Percentiles rank a stretch among this genome's conserved stretches.
phyloP scores from a whole-genome alignment of 2,888 invertebrate species.

The Theretra japonica region DNA sequence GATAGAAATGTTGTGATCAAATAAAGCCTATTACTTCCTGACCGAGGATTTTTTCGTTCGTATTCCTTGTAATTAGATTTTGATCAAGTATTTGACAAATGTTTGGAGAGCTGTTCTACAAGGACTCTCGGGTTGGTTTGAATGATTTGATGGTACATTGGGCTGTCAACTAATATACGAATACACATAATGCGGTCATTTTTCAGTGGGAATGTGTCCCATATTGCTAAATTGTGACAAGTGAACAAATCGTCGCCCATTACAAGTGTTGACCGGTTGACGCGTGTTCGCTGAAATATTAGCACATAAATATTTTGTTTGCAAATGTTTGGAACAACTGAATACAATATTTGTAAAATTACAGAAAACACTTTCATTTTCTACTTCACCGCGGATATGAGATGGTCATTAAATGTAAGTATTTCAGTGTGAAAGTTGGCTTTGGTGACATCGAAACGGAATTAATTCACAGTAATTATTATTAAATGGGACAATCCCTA shows the following conservation, averaged over 20 bases:
- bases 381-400: too few relatives aligned
- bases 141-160: not conserved
- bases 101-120: too few relatives aligned
- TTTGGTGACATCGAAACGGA: too few relatives aligned
- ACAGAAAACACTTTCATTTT: too few relatives aligned
- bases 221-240: conserved; percentile 25
- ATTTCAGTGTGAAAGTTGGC: too few relatives aligned
- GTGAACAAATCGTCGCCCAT: conserved; percentile 10
- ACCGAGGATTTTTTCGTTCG: not conserved
- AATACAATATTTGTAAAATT: not conserved
- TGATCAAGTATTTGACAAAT: too few relatives aligned
- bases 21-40: not conserved
- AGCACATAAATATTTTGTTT: conserved; percentile 16
- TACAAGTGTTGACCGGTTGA: conserved; percentile 17
- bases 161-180: conserved; percentile 1
- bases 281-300: conserved; percentile 16
- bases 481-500: too few relatives aligned
- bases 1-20: conserved; percentile 1
- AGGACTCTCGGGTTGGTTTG: not conserved
- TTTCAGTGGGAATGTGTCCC: conserved; percentile 10
- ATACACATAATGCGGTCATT: conserved; percentile 18
- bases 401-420: too few relatives aligned
- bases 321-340: not conserved
- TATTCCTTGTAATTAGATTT: not conserved
- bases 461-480: too few relatives aligned